Conservation (phyloP, 2,113 vertebrate species). For the Pterocles burchelli region DNA sequence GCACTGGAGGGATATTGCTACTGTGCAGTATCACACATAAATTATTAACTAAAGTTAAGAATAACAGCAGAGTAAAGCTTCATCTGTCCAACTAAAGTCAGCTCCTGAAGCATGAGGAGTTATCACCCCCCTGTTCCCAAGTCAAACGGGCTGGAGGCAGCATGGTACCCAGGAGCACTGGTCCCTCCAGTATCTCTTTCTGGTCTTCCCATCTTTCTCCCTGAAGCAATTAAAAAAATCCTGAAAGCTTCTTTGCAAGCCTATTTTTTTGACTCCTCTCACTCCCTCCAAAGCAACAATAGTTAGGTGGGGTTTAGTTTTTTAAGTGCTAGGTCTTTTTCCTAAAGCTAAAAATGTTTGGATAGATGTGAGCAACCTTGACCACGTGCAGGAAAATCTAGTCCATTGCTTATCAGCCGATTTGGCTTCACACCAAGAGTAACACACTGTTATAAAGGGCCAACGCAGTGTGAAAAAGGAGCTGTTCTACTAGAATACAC, state of each 20-base stretch:
- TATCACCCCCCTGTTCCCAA: neutral
- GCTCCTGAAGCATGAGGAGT: neutral
- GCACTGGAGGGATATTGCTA: neutral
- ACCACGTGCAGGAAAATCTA: slow-evolving; percentile 17
- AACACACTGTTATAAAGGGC: slow-evolving; percentile 28
- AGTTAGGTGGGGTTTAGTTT: neutral
- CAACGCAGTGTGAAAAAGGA: slow-evolving; percentile 30
- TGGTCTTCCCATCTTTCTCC: neutral
- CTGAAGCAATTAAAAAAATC: neutral
- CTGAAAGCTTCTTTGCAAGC: neutral
- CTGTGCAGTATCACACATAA: neutral
- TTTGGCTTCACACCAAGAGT: slow-evolving; percentile 25
- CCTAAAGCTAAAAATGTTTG: neutral
- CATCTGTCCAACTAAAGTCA: neutral
- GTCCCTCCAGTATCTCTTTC: neutral
- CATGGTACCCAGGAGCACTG: neutral
- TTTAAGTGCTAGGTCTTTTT: neutral
- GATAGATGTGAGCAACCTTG: neutral
- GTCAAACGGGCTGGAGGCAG: neutral
- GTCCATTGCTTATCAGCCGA: slow-evolving; percentile 31
- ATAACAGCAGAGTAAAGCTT: slow-evolving; percentile 18
- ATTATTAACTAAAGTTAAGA: slow-evolving; percentile 27
- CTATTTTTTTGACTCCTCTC: neutral
- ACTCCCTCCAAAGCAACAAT: neutral
- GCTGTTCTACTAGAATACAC: slow-evolving; percentile 13